Percentiles rank a stretch among this genome's conserved stretches.
These are phyloP conservation scores for Girardinus metallicus DNA, from an alignment of 2,797 vertebrate genomes.

Conservation along the genomic window DNA sequence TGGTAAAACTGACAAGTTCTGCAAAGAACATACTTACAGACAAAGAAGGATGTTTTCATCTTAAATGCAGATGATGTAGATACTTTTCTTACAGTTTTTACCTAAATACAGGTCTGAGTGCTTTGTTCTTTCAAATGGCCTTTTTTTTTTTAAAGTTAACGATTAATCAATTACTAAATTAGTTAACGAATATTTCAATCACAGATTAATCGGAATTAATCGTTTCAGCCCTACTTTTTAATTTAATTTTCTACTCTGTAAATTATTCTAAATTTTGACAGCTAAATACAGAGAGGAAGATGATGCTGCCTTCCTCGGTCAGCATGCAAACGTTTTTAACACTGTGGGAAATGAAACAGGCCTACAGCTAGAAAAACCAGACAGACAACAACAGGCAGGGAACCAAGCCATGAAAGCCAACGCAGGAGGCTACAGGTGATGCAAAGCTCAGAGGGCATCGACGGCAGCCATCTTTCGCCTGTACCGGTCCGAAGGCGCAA, in stretches of 20 bases:
- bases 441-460: constrained; percentile 41
- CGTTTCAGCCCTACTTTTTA: background rate
- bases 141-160: background rate
- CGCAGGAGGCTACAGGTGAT: constrained; percentile 10
- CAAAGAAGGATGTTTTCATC: too few relatives aligned
- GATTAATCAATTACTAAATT: too few relatives aligned
- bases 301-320: constrained; percentile 12
- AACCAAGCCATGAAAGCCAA: constrained; percentile 7
- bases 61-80: too few relatives aligned
- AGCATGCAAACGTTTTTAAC: constrained; percentile 23
- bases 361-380: constrained; percentile 8
- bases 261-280: background rate
- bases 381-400: constrained; percentile 12
- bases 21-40: too few relatives aligned
- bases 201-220: too few relatives aligned
- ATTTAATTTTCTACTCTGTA: background rate
- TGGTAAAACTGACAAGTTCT: too few relatives aligned
- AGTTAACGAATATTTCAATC: too few relatives aligned
- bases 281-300: constrained; percentile 14
- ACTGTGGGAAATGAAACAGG: constrained; percentile 10
- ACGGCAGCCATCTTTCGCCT: constrained; percentile 21
- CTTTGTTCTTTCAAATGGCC: too few relatives aligned
- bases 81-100: too few relatives aligned
- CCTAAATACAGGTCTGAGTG: too few relatives aligned
- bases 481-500: background rate